These are phyloP conservation scores for Habroteleia sp. DNA, from an alignment of 2,888 invertebrate genomes.

Conservation along the genomic window DNA sequence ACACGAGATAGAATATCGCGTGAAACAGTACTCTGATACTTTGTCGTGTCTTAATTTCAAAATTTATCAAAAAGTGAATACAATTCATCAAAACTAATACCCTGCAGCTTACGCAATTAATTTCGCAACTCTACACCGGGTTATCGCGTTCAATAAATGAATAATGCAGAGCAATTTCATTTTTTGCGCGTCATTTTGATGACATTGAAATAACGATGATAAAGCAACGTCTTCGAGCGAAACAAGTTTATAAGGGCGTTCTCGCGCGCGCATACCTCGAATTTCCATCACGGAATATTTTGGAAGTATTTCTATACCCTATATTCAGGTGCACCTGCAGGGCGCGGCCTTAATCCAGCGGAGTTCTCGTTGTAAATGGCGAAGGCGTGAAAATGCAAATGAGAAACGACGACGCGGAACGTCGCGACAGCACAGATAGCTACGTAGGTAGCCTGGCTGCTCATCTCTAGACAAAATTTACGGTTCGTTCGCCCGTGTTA, in stretches of 20 bases:
- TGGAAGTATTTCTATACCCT: slow-evolving; percentile 47
- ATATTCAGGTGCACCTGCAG: slow-evolving; percentile 54
- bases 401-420: slow-evolving; percentile 59
- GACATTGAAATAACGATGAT: slow-evolving; percentile 35
- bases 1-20: slow-evolving; percentile 1
- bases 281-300: slow-evolving; percentile 60
- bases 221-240: slow-evolving; percentile 41
- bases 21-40: background rate
- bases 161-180: slow-evolving; percentile 48
- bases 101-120: slow-evolving; percentile 20
- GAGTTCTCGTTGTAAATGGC: slow-evolving; percentile 66
- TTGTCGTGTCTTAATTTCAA: slow-evolving; percentile 10
- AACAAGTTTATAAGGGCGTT: slow-evolving; percentile 47
- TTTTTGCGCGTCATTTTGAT: slow-evolving; percentile 41
- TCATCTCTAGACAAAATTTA: slow-evolving; percentile 64
- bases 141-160: slow-evolving; percentile 46
- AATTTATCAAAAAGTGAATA: slow-evolving; percentile 29
- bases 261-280: slow-evolving; percentile 41
- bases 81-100: slow-evolving; percentile 37
- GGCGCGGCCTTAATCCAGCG: slow-evolving; percentile 67
- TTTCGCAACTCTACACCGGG: slow-evolving; percentile 21
- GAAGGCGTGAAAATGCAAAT: slow-evolving; percentile 74
- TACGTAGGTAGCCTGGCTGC: slow-evolving; percentile 45
- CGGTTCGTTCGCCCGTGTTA: slow-evolving; percentile 55
- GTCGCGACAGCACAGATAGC: slow-evolving; percentile 59